phyloP scores from a whole-genome alignment of 1,140 invertebrate genomes.

The Drosophila sp. region DNA sequence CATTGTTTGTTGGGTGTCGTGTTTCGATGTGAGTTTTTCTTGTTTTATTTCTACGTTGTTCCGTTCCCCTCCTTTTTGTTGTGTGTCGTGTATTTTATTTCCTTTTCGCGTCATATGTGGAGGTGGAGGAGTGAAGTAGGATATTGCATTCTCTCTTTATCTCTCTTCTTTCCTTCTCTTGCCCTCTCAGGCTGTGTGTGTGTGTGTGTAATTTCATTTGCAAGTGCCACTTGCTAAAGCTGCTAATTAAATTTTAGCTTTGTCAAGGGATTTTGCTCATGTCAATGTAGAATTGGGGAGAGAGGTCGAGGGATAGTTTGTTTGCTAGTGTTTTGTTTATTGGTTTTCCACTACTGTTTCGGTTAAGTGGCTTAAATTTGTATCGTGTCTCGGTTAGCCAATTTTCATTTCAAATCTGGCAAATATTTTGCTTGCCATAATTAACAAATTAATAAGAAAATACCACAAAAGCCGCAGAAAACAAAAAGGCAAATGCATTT shows the following conservation, averaged over 20 bases:
- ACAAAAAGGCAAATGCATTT: background rate
- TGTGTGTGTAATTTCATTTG: constrained; percentile 78
- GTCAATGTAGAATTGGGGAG: background rate
- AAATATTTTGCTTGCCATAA: constrained; percentile 11
- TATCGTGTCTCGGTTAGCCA: constrained; percentile 2
- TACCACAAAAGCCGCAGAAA: constrained; percentile 13
- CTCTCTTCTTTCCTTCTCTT: background rate
- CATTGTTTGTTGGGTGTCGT: constrained; percentile 33
- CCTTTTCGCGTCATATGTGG: constrained; percentile 66
- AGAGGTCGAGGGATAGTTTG: background rate
- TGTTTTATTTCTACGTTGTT: constrained; percentile 21
- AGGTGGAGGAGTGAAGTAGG: background rate
- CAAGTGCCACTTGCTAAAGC: constrained; percentile 74
- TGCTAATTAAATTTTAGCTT: constrained; percentile 81
- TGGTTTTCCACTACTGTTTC: constrained; percentile 7
- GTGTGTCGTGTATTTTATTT: constrained; percentile 64
- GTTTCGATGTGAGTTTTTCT: constrained; percentile 46
- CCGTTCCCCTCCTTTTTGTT: constrained; percentile 21
- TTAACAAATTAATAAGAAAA: constrained; percentile 21
- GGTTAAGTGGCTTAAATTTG: constrained; percentile 15
- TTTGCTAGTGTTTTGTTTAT: constrained; percentile 15
- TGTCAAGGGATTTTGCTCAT: constrained; percentile 73
- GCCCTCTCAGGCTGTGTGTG: constrained; percentile 15
- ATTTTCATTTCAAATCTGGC: constrained; percentile 1
- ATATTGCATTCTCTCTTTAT: constrained; percentile 31